Base-by-base conservation (phyloP, 2,888 invertebrate genomes). In the Lasius fuliginosus region DNA sequence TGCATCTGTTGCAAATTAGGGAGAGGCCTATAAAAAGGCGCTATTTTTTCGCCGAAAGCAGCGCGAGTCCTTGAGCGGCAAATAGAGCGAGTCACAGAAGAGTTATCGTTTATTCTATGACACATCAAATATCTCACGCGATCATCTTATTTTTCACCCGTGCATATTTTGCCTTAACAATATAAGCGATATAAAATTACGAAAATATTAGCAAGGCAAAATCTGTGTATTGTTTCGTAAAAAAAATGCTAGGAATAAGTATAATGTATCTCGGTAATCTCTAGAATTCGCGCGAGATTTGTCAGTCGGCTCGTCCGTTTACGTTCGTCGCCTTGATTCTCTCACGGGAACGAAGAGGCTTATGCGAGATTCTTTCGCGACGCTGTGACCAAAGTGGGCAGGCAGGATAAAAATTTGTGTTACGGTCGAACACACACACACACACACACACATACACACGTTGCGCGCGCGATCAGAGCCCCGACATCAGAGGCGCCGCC, bases 401-500 rank as follows among this genome's bases (percentile, higher is more conserved):
- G 56, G 56, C 65, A 9, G 79, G 71, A 12, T 60, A 71, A 60
- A 81, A 79, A 81, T 81, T 81, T 81, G 79, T 81, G 79, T 71
- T 71, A 81, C 71, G 60, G 12, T 15, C 69, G 68, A 58, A 56
- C 69, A 69, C 33, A 68, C 77, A 60, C 42, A 42, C 67, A 27
- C 23, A 18, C 42, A 42, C 23, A 56, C 11, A 23, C 18, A 27
- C 15, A 30, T 12, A 15, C 5, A 27, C 60, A 1, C 1, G 18
- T 18, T 6, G 75, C 68, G 84, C 84, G 86, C 56, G 90, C 92
- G 93, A 93, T 92, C 90, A 89, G 88, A 12, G 8, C 33, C 36
- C 33, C 46, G 86, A 94, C 92, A 93, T 95, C 94, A 94, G 92
- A 94, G 93, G 91, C 90, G 92, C 94, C 95, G 94, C 94, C 95